phyloP scores from a whole-genome alignment of 2,113 vertebrate genomes.

The Pelodiscus sinensis region DNA sequence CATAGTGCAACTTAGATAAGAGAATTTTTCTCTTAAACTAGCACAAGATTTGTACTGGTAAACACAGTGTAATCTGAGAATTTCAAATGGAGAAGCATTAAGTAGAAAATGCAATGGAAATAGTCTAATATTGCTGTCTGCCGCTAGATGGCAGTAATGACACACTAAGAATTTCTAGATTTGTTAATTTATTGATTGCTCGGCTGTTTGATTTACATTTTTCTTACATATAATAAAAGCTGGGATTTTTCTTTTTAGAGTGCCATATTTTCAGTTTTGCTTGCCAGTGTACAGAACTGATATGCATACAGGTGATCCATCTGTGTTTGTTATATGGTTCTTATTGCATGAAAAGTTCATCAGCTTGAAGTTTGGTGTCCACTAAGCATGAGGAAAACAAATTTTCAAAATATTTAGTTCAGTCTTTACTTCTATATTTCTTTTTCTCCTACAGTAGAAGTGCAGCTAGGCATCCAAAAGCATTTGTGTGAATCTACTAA shows the following conservation, averaged over 20 bases:
- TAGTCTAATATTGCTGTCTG: neutral
- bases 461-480: neutral
- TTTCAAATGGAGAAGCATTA: neutral
- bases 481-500: neutral
- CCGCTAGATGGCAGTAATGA: slow-evolving; percentile 67
- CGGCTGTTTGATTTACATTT: slow-evolving; percentile 6
- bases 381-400: neutral
- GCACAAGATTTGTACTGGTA: neutral
- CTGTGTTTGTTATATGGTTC: neutral
- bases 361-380: neutral
- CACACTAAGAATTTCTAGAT: neutral
- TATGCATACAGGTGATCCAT: neutral
- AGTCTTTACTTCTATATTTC: neutral
- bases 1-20: neutral
- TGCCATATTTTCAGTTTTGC: slow-evolving; percentile 37
- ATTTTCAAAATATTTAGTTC: neutral
- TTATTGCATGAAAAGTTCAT: slow-evolving; percentile 5
- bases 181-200: neutral
- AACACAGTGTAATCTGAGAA: neutral
- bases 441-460: neutral
- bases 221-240: neutral
- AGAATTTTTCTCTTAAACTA: neutral
- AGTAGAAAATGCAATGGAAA: neutral
- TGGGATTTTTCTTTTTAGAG: slow-evolving; percentile 24
- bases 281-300: neutral